Evolutionary conservation across 92 coral and sea anemone species (phyloP).

Genomic region (Epizoanthus fatuus): DNA sequence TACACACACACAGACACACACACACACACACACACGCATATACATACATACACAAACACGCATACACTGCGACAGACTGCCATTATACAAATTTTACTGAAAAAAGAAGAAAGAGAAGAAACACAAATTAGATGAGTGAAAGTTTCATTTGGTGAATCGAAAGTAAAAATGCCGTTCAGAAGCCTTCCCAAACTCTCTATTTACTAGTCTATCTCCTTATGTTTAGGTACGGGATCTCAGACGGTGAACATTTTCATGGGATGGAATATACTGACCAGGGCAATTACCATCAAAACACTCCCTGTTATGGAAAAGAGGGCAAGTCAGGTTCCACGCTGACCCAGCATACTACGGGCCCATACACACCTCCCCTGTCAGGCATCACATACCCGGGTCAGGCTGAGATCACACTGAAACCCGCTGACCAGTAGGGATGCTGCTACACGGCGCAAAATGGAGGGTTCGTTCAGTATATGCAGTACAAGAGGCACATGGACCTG

Average conservation of each 20-base stretch:
- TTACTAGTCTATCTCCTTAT: neutral
- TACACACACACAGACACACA: too few relatives aligned
- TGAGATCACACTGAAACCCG: slow-evolving; percentile 45
- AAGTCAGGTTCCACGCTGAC: slow-evolving; percentile 16
- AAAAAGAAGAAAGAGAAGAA: too few relatives aligned
- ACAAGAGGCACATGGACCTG: neutral
- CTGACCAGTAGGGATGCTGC: slow-evolving; percentile 48
- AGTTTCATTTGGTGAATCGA: neutral
- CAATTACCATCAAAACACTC: slow-evolving; percentile 13
- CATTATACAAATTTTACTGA: too few relatives aligned
- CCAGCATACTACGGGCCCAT: neutral
- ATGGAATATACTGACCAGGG: slow-evolving; percentile 29
- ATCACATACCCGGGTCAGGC: slow-evolving; percentile 31
- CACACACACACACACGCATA: too few relatives aligned
- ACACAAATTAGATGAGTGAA: neutral
- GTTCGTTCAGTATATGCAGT: slow-evolving; percentile 27
- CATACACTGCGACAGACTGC: too few relatives aligned
- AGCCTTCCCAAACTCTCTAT: neutral
- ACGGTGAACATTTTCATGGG: slow-evolving; percentile 44
- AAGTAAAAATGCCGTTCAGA: neutral
- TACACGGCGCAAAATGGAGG: slow-evolving; percentile 60
- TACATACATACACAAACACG: too few relatives aligned
- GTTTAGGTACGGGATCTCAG: slow-evolving; percentile 46
- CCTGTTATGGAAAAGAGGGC: slow-evolving; percentile 46
- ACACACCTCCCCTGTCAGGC: slow-evolving; percentile 11